Conservation (phyloP, 1,140 invertebrate genomes). For the Tribolium madens region DNA sequence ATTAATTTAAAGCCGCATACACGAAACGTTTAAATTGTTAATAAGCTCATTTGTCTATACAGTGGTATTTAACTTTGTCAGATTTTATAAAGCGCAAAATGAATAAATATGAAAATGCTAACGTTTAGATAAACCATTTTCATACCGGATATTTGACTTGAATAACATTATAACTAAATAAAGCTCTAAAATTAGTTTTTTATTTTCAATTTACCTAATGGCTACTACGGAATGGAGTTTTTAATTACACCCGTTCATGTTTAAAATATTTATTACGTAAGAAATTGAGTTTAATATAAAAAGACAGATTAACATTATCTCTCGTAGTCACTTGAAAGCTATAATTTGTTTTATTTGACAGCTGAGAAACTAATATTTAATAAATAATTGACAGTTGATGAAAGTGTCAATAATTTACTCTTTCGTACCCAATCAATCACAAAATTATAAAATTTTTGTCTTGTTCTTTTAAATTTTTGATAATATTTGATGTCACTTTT, state of each 20-base stretch:
- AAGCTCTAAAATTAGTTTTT: background rate
- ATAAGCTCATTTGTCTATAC: slow-evolving; percentile 6
- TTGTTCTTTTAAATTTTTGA: background rate
- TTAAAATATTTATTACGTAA: background rate
- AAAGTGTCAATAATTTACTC: background rate
- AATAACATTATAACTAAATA: background rate
- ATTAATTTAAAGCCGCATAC: slow-evolving; percentile 6
- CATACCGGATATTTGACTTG: background rate
- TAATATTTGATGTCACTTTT: background rate
- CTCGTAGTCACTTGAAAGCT: no score
- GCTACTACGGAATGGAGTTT: background rate
- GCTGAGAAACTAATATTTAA: background rate
- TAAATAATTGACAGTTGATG: background rate
- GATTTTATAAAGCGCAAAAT: background rate
- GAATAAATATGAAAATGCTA: background rate
- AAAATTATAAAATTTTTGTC: background rate
- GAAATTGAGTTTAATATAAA: background rate
- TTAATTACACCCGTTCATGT: background rate
- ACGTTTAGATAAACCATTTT: background rate
- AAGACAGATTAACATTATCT: background rate
- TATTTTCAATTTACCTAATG: background rate
- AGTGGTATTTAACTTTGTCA: background rate
- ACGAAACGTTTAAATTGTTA: slow-evolving; percentile 5
- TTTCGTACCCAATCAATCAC: background rate
- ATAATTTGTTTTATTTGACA: no score